Evolutionary conservation across 2,888 invertebrate genomes (phyloP).

Genomic region (Spicauda simplicius): DNA sequence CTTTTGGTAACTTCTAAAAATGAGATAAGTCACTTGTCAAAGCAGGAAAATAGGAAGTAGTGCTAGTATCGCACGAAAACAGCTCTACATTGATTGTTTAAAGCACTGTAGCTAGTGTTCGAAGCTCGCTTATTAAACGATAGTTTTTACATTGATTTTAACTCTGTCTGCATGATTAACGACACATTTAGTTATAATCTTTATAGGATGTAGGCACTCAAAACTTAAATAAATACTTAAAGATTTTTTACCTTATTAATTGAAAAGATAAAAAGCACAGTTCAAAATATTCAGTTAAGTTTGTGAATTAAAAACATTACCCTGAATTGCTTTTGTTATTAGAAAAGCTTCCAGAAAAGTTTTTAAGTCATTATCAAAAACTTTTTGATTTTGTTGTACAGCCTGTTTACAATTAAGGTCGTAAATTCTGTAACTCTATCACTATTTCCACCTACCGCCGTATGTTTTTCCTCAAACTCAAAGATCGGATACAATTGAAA

Average conservation of each 20-base stretch:
- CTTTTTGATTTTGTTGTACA: neutral
- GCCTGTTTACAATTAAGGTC: neutral
- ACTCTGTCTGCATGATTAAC: neutral
- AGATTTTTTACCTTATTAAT: neutral
- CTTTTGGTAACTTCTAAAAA: neutral
- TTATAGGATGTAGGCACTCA: neutral
- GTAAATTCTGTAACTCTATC: conserved; percentile 16
- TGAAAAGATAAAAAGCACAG: neutral
- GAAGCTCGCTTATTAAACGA: neutral
- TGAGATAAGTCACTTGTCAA: neutral
- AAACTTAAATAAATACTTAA: neutral
- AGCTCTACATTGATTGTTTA: neutral
- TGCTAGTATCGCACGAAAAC: neutral
- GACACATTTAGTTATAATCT: neutral
- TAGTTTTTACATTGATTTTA: neutral
- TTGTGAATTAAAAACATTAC: neutral
- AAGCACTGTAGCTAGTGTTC: neutral
- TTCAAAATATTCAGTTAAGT: neutral
- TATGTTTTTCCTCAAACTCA: conserved; percentile 22
- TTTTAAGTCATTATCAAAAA: neutral
- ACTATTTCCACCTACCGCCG: conserved; percentile 35
- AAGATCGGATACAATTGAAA: conserved; percentile 30
- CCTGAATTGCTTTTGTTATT: conserved; percentile 5
- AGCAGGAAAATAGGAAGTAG: neutral
- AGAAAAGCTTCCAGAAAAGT: conserved; percentile 5